Evolutionary conservation across 1,140 invertebrate species (phyloP).

Genomic region (Drosophila lowei): DNA sequence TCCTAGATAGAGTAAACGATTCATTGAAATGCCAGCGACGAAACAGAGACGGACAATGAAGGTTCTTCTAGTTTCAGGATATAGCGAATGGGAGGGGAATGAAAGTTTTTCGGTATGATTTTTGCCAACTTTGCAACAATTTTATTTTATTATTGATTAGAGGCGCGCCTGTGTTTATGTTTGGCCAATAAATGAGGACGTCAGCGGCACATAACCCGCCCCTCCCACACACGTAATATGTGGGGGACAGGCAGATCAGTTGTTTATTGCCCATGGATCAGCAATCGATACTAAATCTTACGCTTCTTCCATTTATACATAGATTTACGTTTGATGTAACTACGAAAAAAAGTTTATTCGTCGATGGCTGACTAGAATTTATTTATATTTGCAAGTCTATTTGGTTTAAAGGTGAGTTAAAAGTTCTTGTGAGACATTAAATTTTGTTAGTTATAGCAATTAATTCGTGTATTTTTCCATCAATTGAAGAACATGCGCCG

Average conservation of each 20-base stretch:
- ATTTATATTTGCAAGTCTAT: too few species aligned
- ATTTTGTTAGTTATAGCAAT: not conserved
- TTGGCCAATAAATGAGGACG: conserved; percentile 39
- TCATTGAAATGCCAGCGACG: conserved; percentile 74
- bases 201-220: too few species aligned
- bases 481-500: conserved; percentile 66
- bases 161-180: conserved; percentile 38
- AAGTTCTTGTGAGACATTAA: not conserved
- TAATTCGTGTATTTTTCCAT: conserved; percentile 2
- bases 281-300: too few species aligned
- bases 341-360: too few species aligned
- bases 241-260: not conserved
- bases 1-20: conserved; percentile 21
- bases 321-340: too few species aligned
- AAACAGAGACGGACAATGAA: conserved; percentile 43
- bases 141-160: conserved; percentile 75
- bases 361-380: too few species aligned
- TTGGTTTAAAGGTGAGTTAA: not conserved
- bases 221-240: not conserved
- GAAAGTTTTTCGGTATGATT: conserved; percentile 33
- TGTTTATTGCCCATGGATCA: too few species aligned
- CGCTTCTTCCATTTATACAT: too few species aligned
- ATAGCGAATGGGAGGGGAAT: not conserved
- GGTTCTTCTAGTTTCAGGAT: conserved; percentile 19
- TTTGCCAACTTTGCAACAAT: conserved; percentile 57